phyloP scores from a whole-genome alignment of 2,888 invertebrate genomes.

The Drosophila parthenogenetica region DNA sequence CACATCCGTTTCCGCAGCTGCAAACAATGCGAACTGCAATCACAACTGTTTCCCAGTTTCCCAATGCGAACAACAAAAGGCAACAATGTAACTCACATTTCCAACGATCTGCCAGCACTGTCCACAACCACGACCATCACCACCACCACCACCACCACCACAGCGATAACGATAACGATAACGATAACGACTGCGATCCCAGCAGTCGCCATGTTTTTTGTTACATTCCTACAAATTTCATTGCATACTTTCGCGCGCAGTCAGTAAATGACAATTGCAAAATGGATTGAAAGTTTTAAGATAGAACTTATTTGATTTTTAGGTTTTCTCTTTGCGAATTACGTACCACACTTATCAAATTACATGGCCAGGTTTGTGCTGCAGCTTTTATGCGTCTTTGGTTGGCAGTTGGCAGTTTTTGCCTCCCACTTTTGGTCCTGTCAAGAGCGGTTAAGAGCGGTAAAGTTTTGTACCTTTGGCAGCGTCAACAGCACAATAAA shows the following conservation, averaged over 20 bases:
- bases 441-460: conserved; percentile 27
- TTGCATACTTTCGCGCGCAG: conserved; percentile 47
- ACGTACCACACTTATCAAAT: conserved; percentile 53
- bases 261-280: conserved; percentile 37
- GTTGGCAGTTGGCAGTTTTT: neutral
- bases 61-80: conserved; percentile 6
- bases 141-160: neutral
- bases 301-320: conserved; percentile 44
- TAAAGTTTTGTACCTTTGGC: conserved; percentile 53
- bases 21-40: conserved; percentile 27
- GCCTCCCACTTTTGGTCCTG: conserved; percentile 19
- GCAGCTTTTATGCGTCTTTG: conserved; percentile 29
- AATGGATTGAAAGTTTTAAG: conserved; percentile 17
- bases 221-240: conserved; percentile 10
- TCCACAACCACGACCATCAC: neutral
- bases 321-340: conserved; percentile 3
- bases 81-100: conserved; percentile 31
- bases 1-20: conserved; percentile 31
- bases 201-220: conserved; percentile 11
- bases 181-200: conserved; percentile 15
- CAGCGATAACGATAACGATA: conserved; percentile 6
- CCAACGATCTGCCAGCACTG: conserved; percentile 37
- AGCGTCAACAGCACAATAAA: conserved; percentile 57
- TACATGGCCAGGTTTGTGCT: conserved; percentile 23
- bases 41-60: conserved; percentile 21